Percentiles rank a stretch among this genome's conserved stretches.
Conservation (phyloP, 1,140 invertebrate genomes). For the Pomacea maculata region DNA sequence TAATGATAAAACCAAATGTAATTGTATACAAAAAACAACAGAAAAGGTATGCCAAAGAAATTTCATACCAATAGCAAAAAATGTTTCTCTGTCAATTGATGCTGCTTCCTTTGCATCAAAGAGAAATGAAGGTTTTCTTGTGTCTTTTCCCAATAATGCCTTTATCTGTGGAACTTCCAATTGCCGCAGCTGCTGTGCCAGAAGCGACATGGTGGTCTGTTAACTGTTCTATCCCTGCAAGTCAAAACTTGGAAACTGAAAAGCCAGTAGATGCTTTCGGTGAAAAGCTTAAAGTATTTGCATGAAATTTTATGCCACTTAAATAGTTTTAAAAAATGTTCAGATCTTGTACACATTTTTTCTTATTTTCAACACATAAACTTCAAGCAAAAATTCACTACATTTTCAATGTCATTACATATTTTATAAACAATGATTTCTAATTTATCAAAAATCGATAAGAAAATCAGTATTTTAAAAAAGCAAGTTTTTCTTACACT, state of each 20-base stretch:
- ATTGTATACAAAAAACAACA: not conserved
- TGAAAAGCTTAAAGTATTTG: not conserved
- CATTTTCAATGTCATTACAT: too few species aligned
- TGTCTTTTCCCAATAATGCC: slow-evolving; percentile 72
- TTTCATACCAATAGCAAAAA: slow-evolving; percentile 81
- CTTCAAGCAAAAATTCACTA: too few species aligned
- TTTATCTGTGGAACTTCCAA: slow-evolving; percentile 82
- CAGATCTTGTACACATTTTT: not conserved
- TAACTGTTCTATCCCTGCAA: not conserved
- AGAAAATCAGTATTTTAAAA: too few species aligned
- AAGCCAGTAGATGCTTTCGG: not conserved
- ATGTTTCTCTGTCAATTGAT: slow-evolving; percentile 80
- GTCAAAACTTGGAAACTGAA: not conserved
- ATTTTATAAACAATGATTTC: too few species aligned
- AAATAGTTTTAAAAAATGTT: not conserved
- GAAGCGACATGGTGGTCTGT: slow-evolving; percentile 72
- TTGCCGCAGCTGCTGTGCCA: slow-evolving; percentile 84
- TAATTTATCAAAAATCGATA: too few species aligned
- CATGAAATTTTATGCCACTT: not conserved
- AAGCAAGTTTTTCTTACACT: too few species aligned
- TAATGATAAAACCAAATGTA: not conserved
- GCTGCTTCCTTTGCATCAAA: slow-evolving; percentile 91
- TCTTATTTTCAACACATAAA: too few species aligned
- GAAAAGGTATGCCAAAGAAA: not conserved
- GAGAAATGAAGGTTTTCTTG: slow-evolving; percentile 79